Evolutionary conservation across 2,797 vertebrate species (phyloP).

Genomic region (Bryconaethiops microstoma): DNA sequence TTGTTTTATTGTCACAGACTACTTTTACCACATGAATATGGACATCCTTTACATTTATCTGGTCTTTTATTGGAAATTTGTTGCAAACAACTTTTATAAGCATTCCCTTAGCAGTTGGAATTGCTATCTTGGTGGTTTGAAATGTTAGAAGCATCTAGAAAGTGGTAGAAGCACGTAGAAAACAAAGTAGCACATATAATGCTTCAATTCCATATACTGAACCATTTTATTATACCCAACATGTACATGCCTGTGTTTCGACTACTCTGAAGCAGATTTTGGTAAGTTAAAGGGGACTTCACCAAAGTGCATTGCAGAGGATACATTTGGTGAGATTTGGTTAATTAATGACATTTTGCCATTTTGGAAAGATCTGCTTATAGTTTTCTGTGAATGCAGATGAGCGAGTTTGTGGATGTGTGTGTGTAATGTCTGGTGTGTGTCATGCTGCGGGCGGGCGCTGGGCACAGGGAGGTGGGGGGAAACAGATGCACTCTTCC

Average conservation of each 20-base stretch:
- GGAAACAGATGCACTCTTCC: conserved; percentile 60
- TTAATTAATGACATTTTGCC: background rate
- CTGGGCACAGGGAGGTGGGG: conserved; percentile 35
- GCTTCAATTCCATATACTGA: background rate
- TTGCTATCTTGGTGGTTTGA: too few relatives aligned
- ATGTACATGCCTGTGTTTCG: background rate
- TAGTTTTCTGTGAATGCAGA: conserved; percentile 15
- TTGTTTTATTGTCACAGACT: too few relatives aligned
- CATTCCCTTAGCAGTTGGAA: background rate
- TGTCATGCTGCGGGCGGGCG: conserved; percentile 43
- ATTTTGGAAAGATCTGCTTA: too few relatives aligned
- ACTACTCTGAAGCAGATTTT: background rate
- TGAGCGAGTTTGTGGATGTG: conserved; percentile 33
- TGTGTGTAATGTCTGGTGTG: conserved; percentile 62
- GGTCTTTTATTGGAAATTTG: background rate
- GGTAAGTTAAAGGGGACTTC: background rate
- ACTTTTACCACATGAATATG: too few relatives aligned
- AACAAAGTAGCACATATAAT: too few relatives aligned
- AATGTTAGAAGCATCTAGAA: background rate
- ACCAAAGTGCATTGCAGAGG: background rate
- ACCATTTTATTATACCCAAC: background rate
- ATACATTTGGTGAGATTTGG: background rate
- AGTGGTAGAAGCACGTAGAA: background rate
- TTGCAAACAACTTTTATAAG: background rate
- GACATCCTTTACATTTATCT: too few relatives aligned